These are phyloP conservation scores for Axea sp. DNA, from an alignment of 2,888 invertebrate genomes.

Conservation along the genomic window DNA sequence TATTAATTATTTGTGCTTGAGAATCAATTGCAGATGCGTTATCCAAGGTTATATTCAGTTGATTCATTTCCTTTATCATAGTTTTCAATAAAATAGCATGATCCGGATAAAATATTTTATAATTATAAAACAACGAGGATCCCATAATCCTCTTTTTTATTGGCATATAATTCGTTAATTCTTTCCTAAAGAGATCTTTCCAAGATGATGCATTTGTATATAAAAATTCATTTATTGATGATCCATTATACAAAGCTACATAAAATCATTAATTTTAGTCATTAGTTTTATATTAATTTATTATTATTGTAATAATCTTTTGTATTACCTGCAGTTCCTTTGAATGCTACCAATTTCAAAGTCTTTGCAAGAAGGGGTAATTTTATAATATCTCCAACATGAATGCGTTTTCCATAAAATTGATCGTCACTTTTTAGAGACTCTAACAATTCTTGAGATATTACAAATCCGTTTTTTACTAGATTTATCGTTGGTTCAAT, in stretches of 20 bases:
- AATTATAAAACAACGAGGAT: slow-evolving; percentile 67
- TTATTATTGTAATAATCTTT: not conserved
- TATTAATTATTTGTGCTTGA: slow-evolving; percentile 68
- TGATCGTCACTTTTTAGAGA: slow-evolving; percentile 76
- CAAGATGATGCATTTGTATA: slow-evolving; percentile 67
- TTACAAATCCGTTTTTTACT: slow-evolving; percentile 81
- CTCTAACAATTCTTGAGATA: slow-evolving; percentile 80
- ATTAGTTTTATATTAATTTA: slow-evolving; percentile 13
- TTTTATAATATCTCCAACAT: slow-evolving; percentile 79
- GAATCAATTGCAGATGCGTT: slow-evolving; percentile 69
- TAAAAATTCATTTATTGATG: slow-evolving; percentile 77
- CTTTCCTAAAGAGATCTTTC: slow-evolving; percentile 71
- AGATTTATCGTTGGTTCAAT: slow-evolving; percentile 82
- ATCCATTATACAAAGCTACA: slow-evolving; percentile 76
- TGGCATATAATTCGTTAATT: slow-evolving; percentile 71
- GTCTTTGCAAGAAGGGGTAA: slow-evolving; percentile 81
- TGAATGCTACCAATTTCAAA: slow-evolving; percentile 80
- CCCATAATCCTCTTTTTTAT: slow-evolving; percentile 61
- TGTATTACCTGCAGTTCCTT: slow-evolving; percentile 75
- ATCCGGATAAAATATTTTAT: slow-evolving; percentile 71
- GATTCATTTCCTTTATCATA: slow-evolving; percentile 66
- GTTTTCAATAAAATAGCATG: slow-evolving; percentile 64
- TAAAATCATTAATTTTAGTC: not conserved
- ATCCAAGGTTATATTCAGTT: slow-evolving; percentile 65
- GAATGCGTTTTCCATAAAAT: slow-evolving; percentile 77